These are phyloP conservation scores for Scotopteryx bipunctaria DNA, from an alignment of 2,888 invertebrate genomes.

Conservation along the genomic window DNA sequence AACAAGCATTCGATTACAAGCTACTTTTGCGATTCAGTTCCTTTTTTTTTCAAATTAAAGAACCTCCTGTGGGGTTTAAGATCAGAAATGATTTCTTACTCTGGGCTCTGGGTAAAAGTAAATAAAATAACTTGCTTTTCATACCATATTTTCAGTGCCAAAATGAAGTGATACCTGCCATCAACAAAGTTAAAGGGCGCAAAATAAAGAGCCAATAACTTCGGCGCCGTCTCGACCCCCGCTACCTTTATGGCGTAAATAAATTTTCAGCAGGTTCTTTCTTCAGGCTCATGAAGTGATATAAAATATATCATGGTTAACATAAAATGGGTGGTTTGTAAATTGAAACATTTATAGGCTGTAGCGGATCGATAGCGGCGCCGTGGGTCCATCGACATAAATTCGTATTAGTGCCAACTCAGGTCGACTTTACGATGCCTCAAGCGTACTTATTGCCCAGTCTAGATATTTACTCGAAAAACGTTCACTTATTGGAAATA, in stretches of 20 bases:
- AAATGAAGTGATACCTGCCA: slow-evolving; percentile 25
- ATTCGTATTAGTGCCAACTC: slow-evolving; percentile 81
- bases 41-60: too few species aligned
- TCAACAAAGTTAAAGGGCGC: slow-evolving; percentile 23
- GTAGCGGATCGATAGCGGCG: slow-evolving; percentile 69
- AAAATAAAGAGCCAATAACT: slow-evolving; percentile 31
- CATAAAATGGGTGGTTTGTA: slow-evolving; percentile 60
- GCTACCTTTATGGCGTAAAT: slow-evolving; percentile 33
- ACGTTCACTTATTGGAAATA: slow-evolving; percentile 60
- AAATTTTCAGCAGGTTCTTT: slow-evolving; percentile 34
- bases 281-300: slow-evolving; percentile 35
- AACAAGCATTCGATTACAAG: slow-evolving; percentile 11
- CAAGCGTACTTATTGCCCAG: slow-evolving; percentile 71
- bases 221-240: slow-evolving; percentile 20
- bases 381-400: slow-evolving; percentile 75
- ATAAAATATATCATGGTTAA: slow-evolving; percentile 49
- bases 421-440: slow-evolving; percentile 79
- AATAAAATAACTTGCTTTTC: neutral
- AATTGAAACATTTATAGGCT: slow-evolving; percentile 78
- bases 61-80: neutral
- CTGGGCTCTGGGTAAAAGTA: neutral
- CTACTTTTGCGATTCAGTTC: neutral
- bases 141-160: slow-evolving; percentile 4
- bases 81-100: neutral
- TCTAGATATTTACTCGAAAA: slow-evolving; percentile 62